phyloP scores from a whole-genome alignment of 2,888 invertebrate species.

The Tanytarsus gracilentus region DNA sequence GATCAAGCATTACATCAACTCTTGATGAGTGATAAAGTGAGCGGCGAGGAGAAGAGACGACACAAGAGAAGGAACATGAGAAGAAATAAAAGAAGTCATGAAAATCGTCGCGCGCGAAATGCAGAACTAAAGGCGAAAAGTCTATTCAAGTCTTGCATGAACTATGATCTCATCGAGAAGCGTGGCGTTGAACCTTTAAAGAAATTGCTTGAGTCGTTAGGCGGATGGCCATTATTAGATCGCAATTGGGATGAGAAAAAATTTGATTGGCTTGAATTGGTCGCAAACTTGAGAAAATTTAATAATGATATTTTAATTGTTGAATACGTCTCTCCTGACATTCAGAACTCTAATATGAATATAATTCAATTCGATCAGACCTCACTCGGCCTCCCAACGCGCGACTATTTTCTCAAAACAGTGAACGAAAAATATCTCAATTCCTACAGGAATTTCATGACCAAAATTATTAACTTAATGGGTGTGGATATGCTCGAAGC shows the following conservation, averaged over 20 bases:
- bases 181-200: constrained; percentile 64
- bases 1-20: constrained; percentile 60
- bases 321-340: constrained; percentile 86
- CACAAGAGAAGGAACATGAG: neutral
- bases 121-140: constrained; percentile 73
- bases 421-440: constrained; percentile 57
- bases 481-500: constrained; percentile 60
- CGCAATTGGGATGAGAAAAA: constrained; percentile 53
- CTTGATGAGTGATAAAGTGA: constrained; percentile 42
- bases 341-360: constrained; percentile 84
- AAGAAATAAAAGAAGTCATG: neutral
- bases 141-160: constrained; percentile 80
- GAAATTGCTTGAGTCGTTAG: constrained; percentile 58
- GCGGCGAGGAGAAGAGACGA: neutral
- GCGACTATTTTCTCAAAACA: constrained; percentile 66
- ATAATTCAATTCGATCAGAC: constrained; percentile 88
- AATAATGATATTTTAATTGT: constrained; percentile 81
- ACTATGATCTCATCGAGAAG: constrained; percentile 60
- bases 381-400: constrained; percentile 62
- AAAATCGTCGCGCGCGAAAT: constrained; percentile 38
- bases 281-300: constrained; percentile 64
- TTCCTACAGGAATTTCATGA: constrained; percentile 73
- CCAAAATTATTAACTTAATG: constrained; percentile 60
- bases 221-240: constrained; percentile 81
- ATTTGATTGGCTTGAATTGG: constrained; percentile 64